Conservation (phyloP, 1,140 invertebrate genomes). For the Aethina tumida region DNA sequence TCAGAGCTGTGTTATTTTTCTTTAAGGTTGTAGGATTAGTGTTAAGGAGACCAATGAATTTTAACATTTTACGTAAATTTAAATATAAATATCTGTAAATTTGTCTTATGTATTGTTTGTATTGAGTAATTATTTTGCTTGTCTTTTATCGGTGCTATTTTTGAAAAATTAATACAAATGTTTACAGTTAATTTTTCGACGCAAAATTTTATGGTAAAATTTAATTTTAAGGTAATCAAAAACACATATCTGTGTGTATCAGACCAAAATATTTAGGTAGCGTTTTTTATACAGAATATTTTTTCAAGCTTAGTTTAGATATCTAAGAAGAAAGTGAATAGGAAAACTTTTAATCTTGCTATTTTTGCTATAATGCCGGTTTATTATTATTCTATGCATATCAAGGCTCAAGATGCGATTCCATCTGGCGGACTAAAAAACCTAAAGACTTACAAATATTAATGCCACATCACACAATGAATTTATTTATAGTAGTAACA, state of each 20-base stretch:
- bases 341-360: conserved; percentile 17
- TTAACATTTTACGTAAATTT: conserved; percentile 10
- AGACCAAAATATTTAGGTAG: conserved; percentile 29
- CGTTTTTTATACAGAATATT: conserved; percentile 28
- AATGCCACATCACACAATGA: conserved; percentile 6
- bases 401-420: conserved; percentile 13
- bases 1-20: conserved; percentile 24
- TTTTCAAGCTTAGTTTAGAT: conserved; percentile 25
- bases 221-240: conserved; percentile 9
- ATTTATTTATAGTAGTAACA: conserved; percentile 3
- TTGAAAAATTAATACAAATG: conserved; percentile 12
- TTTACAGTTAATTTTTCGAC: background rate
- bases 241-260: conserved; percentile 28
- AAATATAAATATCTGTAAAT: conserved; percentile 4
- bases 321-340: conserved; percentile 14
- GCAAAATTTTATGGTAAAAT: background rate
- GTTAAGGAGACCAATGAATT: conserved; percentile 7
- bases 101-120: background rate
- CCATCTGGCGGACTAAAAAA: conserved; percentile 3
- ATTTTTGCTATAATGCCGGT: conserved; percentile 26
- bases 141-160: conserved; percentile 15
- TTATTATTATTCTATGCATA: conserved; percentile 21
- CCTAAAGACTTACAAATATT: background rate
- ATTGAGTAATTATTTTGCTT: conserved; percentile 9
- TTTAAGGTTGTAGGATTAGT: conserved; percentile 4